Base-by-base conservation (phyloP, 2,113 vertebrate genomes). In the Falcunculus frontatus region DNA sequence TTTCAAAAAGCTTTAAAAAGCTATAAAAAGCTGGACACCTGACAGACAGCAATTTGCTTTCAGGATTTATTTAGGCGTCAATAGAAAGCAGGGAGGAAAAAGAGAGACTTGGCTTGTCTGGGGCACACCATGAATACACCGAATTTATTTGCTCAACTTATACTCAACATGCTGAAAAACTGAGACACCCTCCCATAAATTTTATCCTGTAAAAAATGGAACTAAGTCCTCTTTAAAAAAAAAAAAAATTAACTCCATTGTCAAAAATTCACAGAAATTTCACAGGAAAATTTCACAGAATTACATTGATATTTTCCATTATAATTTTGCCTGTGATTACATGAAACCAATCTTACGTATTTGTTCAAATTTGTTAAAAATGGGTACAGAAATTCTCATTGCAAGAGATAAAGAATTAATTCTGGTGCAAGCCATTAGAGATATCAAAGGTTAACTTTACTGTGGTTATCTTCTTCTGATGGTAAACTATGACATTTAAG, bases 381-480 rank as follows among this genome's bases (percentile, higher is more conserved):
- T 0, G 0, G 5, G 1, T 42, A 39, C 12, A 25, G 32, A 73
- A 90, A 44, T 69, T 2, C 11, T 47, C 13, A 16, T 37, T 62
- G 29, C 9, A 62, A 86, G n/a, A 23, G 13, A 49, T 41, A 39
- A 86, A 89, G 11, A 83, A 46, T 63, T 57, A 65, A 73, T 37
- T 44, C 22, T 42, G 9, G 10, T 57, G 39, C 35, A 84, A 89
- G 25, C 20, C 47, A 35, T n/a, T 41, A 81, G 41, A 47, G 13
- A 5, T 9, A 44, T 26, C 29, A 52, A 41, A 84, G 10, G 33
- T 41, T 52, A 68, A 33, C 27, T 60, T 79, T 5, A n/a, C 6
- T 21, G 18, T 14, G 12, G 6, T 80, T 69, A 50, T 52, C 25
- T 52, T 60, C n/a, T 63, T 55, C 49, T 77, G 41, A 37, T 0